These are phyloP conservation scores for Drosophila neocordata DNA, from an alignment of 1,140 invertebrate genomes.

Conservation along the genomic window DNA sequence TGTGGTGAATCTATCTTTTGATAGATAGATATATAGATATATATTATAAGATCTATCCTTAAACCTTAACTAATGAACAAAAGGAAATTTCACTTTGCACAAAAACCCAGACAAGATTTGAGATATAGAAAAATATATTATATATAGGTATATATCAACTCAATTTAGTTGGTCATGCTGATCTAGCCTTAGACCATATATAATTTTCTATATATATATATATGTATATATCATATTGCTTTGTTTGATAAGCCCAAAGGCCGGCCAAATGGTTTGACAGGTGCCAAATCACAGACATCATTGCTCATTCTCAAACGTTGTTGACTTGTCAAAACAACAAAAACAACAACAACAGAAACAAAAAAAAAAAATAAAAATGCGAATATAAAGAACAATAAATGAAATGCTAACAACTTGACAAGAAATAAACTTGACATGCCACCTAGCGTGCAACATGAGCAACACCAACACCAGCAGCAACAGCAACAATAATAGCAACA, in stretches of 20 bases:
- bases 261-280: conserved; percentile 47
- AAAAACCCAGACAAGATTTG: too few species aligned
- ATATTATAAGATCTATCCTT: too few species aligned
- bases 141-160: too few species aligned
- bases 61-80: too few species aligned
- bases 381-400: conserved; percentile 6
- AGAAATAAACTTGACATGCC: conserved; percentile 50
- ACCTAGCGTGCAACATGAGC: conserved; percentile 58
- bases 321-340: conserved; percentile 62
- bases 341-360: neutral
- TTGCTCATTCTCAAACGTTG: conserved; percentile 39
- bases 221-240: neutral
- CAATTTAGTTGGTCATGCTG: neutral
- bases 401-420: conserved; percentile 50
- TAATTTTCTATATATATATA: too few species aligned
- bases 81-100: too few species aligned
- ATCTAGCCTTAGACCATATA: neutral
- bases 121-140: too few species aligned
- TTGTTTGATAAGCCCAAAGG: conserved; percentile 31
- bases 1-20: too few species aligned
- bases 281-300: conserved; percentile 42
- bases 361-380: neutral
- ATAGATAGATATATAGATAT: too few species aligned
- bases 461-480: conserved; percentile 19
- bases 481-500: conserved; percentile 18